Base-by-base conservation (phyloP, 2,888 invertebrate species). In the Suillia variegata region DNA sequence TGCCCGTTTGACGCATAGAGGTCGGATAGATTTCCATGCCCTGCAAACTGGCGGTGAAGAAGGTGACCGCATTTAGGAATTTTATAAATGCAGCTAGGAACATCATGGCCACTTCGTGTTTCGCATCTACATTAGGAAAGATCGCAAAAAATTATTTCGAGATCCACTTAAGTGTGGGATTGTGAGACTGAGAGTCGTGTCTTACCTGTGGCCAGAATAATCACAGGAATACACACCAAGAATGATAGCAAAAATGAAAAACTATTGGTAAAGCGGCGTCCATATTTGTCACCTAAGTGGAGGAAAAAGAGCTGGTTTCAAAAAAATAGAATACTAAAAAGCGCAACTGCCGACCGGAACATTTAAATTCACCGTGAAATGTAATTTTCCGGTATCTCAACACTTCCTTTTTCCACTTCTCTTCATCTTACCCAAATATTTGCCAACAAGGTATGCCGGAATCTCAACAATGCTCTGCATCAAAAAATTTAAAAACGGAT, bases 1-100 rank as follows among this genome's bases (percentile, higher is more conserved):
- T 84, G 54, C 89, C 89, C 6, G 88, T 86, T 71, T 88, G 87
- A 20, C 89, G 81, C 31, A 89, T 80, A 67, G 86, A 86, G 0
- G 89, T 89, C 13, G 89, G 89, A 75, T 87, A 89, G 18, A 88
- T 82, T 78, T 89, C 89, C 75, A 89, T 84, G 58, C 86, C 85
- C 63, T 88, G 85, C 55, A 89, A 79, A 70, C 85, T 86, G 22
- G 85, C 84, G 17, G 85, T 82, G 68, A 87, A 87, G 74, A 86
- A 87, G 5, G 85, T 82, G 21, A 87, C 72, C 2, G 86, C 85
- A 56, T 85, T 82, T 21, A 83, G 80, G 64, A 87, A 82, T 73
- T 86, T 85, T 59, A 85, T 83, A 24, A 83, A 75, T 24, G 85
- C 78, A 10, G 83, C 80, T 50, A 86, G 67, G 15, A 76, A 67